Percentiles rank a stretch among this genome's conserved stretches.
phyloP scores from a whole-genome alignment of 2,113 vertebrate species.

The Pycnonotus jocosus region DNA sequence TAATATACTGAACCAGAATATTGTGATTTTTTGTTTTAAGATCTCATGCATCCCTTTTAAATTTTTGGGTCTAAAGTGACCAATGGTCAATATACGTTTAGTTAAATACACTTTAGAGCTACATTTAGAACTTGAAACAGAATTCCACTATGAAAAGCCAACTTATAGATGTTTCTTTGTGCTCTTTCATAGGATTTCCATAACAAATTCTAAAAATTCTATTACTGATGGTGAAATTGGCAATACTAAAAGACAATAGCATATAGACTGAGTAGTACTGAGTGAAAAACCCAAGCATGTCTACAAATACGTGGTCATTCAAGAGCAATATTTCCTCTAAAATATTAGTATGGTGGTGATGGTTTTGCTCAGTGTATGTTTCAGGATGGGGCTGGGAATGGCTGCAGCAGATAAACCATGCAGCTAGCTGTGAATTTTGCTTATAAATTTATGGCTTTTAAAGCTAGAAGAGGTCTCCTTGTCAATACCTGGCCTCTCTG shows the following conservation, averaged over 20 bases:
- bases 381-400: not conserved
- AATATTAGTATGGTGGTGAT: not conserved
- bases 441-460: not conserved
- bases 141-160: not conserved
- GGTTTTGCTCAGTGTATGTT: not conserved
- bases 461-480: not conserved
- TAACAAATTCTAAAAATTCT: not conserved
- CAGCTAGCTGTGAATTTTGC: not conserved
- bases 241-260: not conserved
- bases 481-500: not conserved
- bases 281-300: not conserved
- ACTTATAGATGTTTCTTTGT: accelerated
- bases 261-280: not conserved
- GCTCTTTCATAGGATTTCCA: not conserved
- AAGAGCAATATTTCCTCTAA: not conserved
- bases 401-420: not conserved
- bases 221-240: not conserved
- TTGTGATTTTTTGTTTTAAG: not conserved
- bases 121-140: not conserved
- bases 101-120: not conserved
- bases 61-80: not conserved
- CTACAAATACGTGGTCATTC: not conserved
- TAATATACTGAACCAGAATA: not conserved
- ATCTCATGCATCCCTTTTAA: not conserved
- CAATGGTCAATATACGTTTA: not conserved